Conservation (phyloP, 1,140 invertebrate genomes). For the Campoletis sonorensis region DNA sequence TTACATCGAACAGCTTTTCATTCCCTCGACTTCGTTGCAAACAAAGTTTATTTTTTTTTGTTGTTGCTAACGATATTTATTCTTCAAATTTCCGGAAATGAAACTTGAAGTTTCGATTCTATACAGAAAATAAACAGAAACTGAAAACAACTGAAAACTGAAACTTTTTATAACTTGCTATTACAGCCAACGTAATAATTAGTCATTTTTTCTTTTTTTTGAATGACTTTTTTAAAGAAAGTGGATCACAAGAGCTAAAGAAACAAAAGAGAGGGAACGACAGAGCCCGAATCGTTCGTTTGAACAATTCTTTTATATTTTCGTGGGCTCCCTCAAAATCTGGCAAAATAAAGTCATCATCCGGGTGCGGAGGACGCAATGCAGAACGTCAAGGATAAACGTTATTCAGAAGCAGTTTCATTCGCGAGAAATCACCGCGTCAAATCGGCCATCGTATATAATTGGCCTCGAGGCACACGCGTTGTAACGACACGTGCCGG, state of each 20-base stretch:
- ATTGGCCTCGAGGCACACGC: conserved; percentile 45
- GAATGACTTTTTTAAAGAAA: too few species aligned
- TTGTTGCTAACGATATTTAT: too few species aligned
- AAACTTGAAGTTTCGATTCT: too few species aligned
- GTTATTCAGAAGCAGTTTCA: not conserved
- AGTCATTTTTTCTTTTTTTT: too few species aligned
- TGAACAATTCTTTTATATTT: not conserved
- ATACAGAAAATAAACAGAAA: too few species aligned
- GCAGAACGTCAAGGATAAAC: conserved; percentile 33
- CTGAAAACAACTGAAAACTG: too few species aligned
- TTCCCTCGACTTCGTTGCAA: too few species aligned
- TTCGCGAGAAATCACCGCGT: conserved; percentile 45
- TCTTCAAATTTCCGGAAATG: too few species aligned
- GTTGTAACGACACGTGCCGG: conserved; percentile 41
- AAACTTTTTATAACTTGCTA: too few species aligned
- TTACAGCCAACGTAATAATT: too few species aligned
- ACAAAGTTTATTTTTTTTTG: too few species aligned
- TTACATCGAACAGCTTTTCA: not conserved
- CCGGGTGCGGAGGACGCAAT: conserved; percentile 16
- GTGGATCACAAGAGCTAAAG: not conserved
- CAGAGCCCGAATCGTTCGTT: not conserved
- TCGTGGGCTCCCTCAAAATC: conserved; percentile 1
- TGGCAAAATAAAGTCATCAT: conserved; percentile 39
- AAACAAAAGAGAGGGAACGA: conserved; percentile 6
- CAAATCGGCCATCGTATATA: conserved; percentile 51